Base-by-base conservation (phyloP, 1,140 invertebrate species). In the Palaemon carinicauda region DNA sequence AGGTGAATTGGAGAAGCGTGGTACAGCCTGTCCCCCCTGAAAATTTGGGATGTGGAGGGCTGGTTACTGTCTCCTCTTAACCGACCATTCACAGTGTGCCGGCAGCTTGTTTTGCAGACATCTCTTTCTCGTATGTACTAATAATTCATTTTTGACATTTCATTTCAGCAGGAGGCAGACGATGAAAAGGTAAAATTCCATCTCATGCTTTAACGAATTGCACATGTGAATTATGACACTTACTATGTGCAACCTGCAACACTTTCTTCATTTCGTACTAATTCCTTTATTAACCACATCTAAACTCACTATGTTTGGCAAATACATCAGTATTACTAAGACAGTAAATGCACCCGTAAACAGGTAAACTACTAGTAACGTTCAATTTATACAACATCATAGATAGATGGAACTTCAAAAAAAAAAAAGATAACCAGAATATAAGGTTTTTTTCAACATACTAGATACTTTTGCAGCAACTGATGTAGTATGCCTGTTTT, bases 111-210 rank as follows among this genome's bases (percentile, higher is more conserved):
- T 27, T 29, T 69, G n/a, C 12, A 27, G 29, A 15, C 29, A 27
- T 69, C 24, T 21, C 65, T 69, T 14, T 79, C 75, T 52, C 24
- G 24, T 51, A 27, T 51, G 31, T 29, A 73, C 81, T 82, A 82
- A 82, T 82, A 51, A 41, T 74, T 53, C 53, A 51, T 82, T 69
- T 82, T 31, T 29, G 21, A 71, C 51, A 74, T 82, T 82, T 82
- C 69, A 73, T 82, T 82, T 69, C 81, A 82, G 81, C 65, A 82
- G 69, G 81, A 82, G 81, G 69, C 81, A 69, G 81, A 82, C 24
- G 81, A 82, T 52, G 81, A 82, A 82, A 82, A 82, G 81, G 81
- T 82, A 82, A 82, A 69, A 41, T 53, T 51, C 65, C 65, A 21
- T 65, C n/a, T 69, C 80, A 50, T 21, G 27, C 80, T 80, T 56